These are phyloP conservation scores for Aspiorhynchus laticeps DNA, from an alignment of 2,113 vertebrate species.

Conservation along the genomic window DNA sequence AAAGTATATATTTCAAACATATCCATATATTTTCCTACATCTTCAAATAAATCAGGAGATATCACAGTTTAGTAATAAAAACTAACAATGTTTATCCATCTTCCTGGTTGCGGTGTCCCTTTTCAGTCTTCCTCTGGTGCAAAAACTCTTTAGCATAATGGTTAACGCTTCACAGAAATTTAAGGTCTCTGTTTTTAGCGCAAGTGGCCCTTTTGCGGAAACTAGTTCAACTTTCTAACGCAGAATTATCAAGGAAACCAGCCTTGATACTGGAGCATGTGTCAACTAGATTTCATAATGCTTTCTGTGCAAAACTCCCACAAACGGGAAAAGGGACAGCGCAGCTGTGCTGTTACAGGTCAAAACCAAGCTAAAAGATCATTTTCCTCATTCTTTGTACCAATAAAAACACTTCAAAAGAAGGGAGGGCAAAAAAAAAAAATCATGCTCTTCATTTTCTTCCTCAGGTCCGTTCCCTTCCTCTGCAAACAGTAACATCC, in stretches of 20 bases:
- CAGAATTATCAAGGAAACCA: constrained; percentile 33
- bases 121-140: constrained; percentile 45
- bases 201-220: neutral
- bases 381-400: constrained; percentile 42
- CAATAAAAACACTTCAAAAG: constrained; percentile 57
- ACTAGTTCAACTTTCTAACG: neutral
- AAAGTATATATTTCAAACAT: constrained; percentile 78
- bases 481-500: constrained; percentile 65
- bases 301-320: constrained; percentile 36
- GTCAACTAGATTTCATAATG: neutral
- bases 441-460: constrained; percentile 69
- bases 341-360: constrained; percentile 60
- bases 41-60: constrained; percentile 75
- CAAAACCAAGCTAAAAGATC: constrained; percentile 20
- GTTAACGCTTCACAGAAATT: neutral
- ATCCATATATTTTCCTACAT: constrained; percentile 73
- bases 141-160: constrained; percentile 9
- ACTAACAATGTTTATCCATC: constrained; percentile 62
- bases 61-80: constrained; percentile 83
- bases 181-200: neutral
- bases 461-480: constrained; percentile 30
- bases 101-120: constrained; percentile 73
- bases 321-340: constrained; percentile 64
- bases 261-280: constrained; percentile 9
- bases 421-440: constrained; percentile 64